Base-by-base conservation (phyloP, 2,113 vertebrate genomes). In the Ammodytes marinus region DNA sequence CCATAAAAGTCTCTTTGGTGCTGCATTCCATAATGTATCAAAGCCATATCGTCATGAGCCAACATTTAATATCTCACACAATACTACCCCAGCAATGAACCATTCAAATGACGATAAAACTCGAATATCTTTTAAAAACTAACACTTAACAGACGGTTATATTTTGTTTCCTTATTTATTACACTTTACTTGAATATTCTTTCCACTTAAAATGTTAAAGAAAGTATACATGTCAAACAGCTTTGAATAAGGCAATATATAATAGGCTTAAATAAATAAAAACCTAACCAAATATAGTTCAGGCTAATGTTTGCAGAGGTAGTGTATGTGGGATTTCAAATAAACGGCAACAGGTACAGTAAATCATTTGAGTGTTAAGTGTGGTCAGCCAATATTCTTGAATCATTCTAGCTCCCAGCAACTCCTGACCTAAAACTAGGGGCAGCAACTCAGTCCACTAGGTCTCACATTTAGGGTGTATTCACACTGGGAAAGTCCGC, bases 21-120 rank as follows among this genome's bases (percentile, higher is more conserved):
- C 35, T 58, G 42, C 67, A 67, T 42, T 67, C 71, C 69, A 57
- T 52, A 65, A 65, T 65, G 40, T 47, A 11, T 65, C 47, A n/a
- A 3, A 43, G 63, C 19, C 1, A 5, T 15, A 60, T 35, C 67
- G 66, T 55, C 15, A 46, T 60, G 15, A 40, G 53, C 15, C 5
- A 5, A 68, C 12, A 58, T 59, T 35, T 53, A 69, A 42, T 64
- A 69, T 37, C 37, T 17, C 52, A 65, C 52, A 65, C 15, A n/a
- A 49, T 60, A 58, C 0, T 5, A n/a, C 8, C 5, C 13, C 0
- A 14, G 63, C n/a, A 40, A 2, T 40, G 45, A 60, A n/a, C 37
- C 19, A 45, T 64, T n/a, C 15, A 12, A 35, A 52, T n/a, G 8
- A 42, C 46, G 58, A 55, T 4, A 1, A 7, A 58, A 47, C 9